These are phyloP conservation scores for Apis mellifera DNA, from an alignment of 1,140 invertebrate genomes.

Conservation along the genomic window DNA sequence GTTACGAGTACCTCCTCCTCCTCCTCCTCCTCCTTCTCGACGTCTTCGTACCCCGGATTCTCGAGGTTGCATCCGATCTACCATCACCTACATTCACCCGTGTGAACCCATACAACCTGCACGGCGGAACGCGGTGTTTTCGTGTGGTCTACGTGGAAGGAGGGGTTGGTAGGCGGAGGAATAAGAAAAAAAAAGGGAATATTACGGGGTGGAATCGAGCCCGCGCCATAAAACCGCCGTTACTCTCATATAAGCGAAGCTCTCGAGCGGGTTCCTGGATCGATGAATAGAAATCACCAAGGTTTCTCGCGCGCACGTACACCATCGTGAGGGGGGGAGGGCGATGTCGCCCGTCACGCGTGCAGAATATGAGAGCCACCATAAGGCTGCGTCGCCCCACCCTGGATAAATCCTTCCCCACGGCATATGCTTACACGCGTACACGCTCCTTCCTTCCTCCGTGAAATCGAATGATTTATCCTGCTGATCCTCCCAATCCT, in stretches of 20 bases:
- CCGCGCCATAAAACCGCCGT: constrained; percentile 56
- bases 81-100: neutral
- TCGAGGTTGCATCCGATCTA: constrained; percentile 5
- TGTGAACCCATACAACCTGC: neutral
- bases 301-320: constrained; percentile 61
- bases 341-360: constrained; percentile 61
- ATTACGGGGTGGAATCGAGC: constrained; percentile 47
- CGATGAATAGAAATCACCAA: constrained; percentile 67
- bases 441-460: constrained; percentile 16
- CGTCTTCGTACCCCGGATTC: constrained; percentile 1
- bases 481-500: constrained; percentile 14
- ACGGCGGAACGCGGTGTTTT: neutral
- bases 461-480: constrained; percentile 52
- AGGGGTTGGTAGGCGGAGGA: neutral
- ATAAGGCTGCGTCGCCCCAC: constrained; percentile 44
- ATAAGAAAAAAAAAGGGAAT: constrained; percentile 49
- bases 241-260: constrained; percentile 58
- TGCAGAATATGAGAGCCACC: constrained; percentile 59
- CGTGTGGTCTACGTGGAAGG: neutral
- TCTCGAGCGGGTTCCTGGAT: constrained; percentile 54
- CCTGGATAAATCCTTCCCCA: constrained; percentile 35
- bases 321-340: constrained; percentile 39
- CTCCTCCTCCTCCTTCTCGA: neutral
- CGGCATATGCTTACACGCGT: constrained; percentile 46
- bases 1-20: neutral